Conservation (phyloP, 30 jellyfish, hydroid and myxozoan species). For the Cassiopea andromeda region DNA sequence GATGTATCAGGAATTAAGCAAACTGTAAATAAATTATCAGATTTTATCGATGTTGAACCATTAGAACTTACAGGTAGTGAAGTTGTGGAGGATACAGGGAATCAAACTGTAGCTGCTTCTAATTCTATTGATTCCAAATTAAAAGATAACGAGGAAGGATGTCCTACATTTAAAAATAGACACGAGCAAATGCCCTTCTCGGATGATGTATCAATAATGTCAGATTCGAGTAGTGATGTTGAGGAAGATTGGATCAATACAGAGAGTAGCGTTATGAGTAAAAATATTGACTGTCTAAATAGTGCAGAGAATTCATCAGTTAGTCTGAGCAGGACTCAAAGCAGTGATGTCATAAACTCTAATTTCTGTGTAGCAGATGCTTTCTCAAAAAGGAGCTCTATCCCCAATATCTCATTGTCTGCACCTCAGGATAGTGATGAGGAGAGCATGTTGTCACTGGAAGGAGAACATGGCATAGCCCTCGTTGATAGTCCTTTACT, state of each 20-base stretch:
- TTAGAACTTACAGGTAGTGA: not conserved
- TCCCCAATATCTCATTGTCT: not conserved
- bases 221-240: conserved; percentile 38
- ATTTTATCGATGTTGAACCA: not conserved
- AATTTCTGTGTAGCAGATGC: not conserved
- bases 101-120: not conserved
- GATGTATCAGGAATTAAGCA: no score
- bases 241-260: conserved; percentile 8
- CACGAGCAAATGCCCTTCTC: not conserved
- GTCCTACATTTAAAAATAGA: not conserved
- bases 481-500: conserved; percentile 2
- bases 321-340: not conserved
- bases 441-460: not conserved
- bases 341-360: not conserved
- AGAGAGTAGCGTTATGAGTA: not conserved
- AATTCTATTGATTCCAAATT: not conserved
- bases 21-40: no score
- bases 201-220: not conserved
- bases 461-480: not conserved
- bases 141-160: not conserved
- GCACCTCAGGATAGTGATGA: not conserved
- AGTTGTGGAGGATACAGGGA: not conserved
- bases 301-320: not conserved
- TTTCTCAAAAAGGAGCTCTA: not conserved
- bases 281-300: not conserved